Percentiles rank a stretch among this genome's conserved stretches.
Evolutionary conservation across 2,888 invertebrate genomes (phyloP).

Genomic region (Heliconius ethilla): DNA sequence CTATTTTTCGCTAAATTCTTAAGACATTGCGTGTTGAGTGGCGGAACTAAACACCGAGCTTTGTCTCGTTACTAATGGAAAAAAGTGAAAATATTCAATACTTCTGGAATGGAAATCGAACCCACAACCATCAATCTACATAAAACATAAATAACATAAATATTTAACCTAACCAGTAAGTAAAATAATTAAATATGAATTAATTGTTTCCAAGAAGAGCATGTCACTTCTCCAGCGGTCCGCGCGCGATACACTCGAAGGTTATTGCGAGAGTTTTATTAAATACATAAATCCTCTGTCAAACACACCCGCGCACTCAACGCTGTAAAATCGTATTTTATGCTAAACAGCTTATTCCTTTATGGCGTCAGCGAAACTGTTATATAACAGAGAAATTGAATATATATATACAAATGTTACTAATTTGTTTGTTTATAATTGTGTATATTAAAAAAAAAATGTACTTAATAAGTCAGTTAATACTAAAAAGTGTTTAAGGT

Average conservation of each 20-base stretch:
- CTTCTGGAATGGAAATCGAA: too few species aligned
- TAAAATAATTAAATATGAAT: background rate
- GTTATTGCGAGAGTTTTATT: conserved; percentile 75
- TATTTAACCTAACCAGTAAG: too few species aligned
- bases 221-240: conserved; percentile 15
- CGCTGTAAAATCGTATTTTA: conserved; percentile 71
- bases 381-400: conserved; percentile 8
- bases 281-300: conserved; percentile 80
- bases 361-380: conserved; percentile 27
- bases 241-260: conserved; percentile 61
- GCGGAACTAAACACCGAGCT: too few species aligned
- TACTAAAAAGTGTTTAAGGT: background rate
- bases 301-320: conserved; percentile 71
- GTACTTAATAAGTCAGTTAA: background rate
- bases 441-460: background rate
- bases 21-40: too few species aligned
- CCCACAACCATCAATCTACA: too few species aligned
- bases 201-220: conserved; percentile 42
- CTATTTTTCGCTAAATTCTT: too few species aligned
- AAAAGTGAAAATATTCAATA: too few species aligned
- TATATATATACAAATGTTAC: background rate
- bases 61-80: too few species aligned
- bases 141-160: too few species aligned
- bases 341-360: conserved; percentile 62
- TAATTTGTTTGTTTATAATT: background rate